A percentile compares a stretch with the other conserved stretches of the same genome.
phyloP scores from a whole-genome alignment of 2,888 invertebrate species.

The Drosophila nr. perissopoda region DNA sequence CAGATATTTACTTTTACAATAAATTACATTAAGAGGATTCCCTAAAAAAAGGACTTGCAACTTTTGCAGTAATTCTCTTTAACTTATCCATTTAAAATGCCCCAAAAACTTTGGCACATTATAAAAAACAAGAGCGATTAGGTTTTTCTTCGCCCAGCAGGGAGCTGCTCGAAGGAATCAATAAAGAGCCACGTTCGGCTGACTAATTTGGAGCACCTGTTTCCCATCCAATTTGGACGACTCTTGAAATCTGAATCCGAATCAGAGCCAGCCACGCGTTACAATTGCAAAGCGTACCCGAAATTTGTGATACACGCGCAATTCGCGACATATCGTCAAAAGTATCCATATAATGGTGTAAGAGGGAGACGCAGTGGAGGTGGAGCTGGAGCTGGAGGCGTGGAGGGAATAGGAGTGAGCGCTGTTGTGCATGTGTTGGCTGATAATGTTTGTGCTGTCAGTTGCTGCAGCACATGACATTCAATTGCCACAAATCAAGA shows the following conservation, averaged over 20 bases:
- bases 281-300: slow-evolving; percentile 55
- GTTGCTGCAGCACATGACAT: slow-evolving; percentile 71
- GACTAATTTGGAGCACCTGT: slow-evolving; percentile 62
- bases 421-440: slow-evolving; percentile 61
- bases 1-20: not conserved
- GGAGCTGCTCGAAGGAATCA: slow-evolving; percentile 5
- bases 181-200: slow-evolving; percentile 30
- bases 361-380: not conserved
- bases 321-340: slow-evolving; percentile 65
- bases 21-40: not conserved
- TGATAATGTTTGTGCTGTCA: slow-evolving; percentile 71
- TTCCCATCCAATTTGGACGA: slow-evolving; percentile 42
- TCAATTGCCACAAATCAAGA: slow-evolving; percentile 78
- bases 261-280: slow-evolving; percentile 34
- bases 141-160: not conserved
- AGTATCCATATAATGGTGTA: slow-evolving; percentile 52
- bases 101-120: slow-evolving; percentile 6
- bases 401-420: slow-evolving; percentile 4
- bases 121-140: not conserved
- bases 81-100: slow-evolving; percentile 13
- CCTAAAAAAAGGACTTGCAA: not conserved
- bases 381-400: not conserved
- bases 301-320: slow-evolving; percentile 47
- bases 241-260: slow-evolving; percentile 25
- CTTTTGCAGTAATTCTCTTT: not conserved